Base-by-base conservation (phyloP, 2,797 vertebrate genomes). In the Takifugu ocellatus region DNA sequence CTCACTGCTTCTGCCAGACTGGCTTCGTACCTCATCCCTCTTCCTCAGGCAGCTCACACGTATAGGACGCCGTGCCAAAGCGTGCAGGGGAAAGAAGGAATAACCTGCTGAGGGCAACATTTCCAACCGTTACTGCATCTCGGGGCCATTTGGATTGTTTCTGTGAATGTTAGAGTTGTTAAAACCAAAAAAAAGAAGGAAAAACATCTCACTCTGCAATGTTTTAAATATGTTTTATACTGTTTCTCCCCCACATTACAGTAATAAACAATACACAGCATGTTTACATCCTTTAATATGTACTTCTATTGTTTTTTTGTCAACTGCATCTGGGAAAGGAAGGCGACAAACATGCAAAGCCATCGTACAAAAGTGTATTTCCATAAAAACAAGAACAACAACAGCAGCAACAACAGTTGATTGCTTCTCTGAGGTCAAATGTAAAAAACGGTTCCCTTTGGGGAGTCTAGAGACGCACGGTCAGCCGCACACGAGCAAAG, bases 21-120 rank as follows among this genome's bases (percentile, higher is more conserved):
- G 90, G 85, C 31, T 92, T 4, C 83, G 84, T 0, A 82, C 85
- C 62, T 90, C 90, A 1, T 61, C 88, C 0, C 78, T 81, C 71
- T 17, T 77, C 6, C 47, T 91, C 33, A 69, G 25, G 7, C 71
- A 44, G 45, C 53, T 88, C 15, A 21, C 29, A n/a, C 60, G 53
- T 3, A 16, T 36, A 0, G 17, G 42, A 1, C 25, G 49, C 12
- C 3, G 29, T 42, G 1, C 2, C 8, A 6, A 52, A 54, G 24
- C 0, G 0, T 6, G 3, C 33, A 39, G 39, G 15, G 47, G 31
- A 39, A 63, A 49, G n/a, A 25, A 75, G 3, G 39, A 25, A 4
- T 48, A 44, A 39, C 36, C 36, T 39, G 36, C 36, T 39, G 12
- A 39, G 12, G 14, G 36, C 14, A 39, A 39, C 36, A 14, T 39